Percentiles rank a stretch among this genome's conserved stretches.
phyloP scores from a whole-genome alignment of 2,113 vertebrate species.

The Odobenus rosmarus region DNA sequence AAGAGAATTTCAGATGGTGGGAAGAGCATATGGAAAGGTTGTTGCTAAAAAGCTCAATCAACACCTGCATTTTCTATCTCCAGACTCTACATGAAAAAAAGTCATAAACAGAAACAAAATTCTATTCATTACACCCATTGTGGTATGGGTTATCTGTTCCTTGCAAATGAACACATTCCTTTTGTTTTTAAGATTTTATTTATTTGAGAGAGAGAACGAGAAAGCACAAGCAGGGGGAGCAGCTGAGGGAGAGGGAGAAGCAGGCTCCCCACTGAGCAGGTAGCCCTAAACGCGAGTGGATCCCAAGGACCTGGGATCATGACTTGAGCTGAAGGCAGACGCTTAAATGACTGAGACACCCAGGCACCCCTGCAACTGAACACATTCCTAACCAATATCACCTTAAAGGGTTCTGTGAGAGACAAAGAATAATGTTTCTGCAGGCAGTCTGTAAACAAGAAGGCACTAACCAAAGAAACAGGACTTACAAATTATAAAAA shows the following conservation, averaged over 20 bases:
- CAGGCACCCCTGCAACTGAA: background rate
- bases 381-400: background rate
- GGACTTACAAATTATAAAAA: background rate
- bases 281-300: background rate
- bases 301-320: background rate
- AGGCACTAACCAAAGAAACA: background rate
- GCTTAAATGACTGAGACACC: background rate
- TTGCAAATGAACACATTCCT: background rate
- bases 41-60: slow-evolving; percentile 1
- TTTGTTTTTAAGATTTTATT: background rate
- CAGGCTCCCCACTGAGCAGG: background rate
- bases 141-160: background rate
- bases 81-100: background rate
- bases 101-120: background rate
- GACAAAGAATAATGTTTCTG: background rate
- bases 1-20: background rate
- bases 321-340: background rate
- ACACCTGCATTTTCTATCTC: background rate
- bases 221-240: background rate
- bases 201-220: background rate
- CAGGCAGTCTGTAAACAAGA: background rate
- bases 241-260: background rate
- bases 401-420: background rate
- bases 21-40: background rate
- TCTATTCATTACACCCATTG: background rate